A percentile compares a stretch with the other conserved stretches of the same genome.
Evolutionary conservation across 30 jellyfish, hydroid and myxozoan species (phyloP).

Genomic region (Hydractinia symbiolongicarpus): DNA sequence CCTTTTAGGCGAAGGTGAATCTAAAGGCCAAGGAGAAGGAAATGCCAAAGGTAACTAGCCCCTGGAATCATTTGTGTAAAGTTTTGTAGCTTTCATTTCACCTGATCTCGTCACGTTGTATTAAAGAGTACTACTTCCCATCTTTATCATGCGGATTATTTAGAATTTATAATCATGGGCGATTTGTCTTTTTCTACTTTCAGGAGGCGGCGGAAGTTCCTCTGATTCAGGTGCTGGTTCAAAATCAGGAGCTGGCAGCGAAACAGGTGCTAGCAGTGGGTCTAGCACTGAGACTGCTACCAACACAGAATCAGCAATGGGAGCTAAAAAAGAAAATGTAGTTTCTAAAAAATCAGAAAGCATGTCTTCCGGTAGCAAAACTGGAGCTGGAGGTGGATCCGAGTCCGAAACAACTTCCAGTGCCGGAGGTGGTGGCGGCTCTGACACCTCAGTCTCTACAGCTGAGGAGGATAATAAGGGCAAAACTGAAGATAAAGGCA

Average conservation of each 20-base stretch:
- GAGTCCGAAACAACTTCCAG: constrained; percentile 22
- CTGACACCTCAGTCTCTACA: constrained; percentile 20
- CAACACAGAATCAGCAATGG: constrained; percentile 83
- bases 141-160: neutral
- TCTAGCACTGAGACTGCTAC: constrained; percentile 79
- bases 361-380: constrained; percentile 10
- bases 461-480: constrained; percentile 6
- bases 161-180: neutral
- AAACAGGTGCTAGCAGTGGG: constrained; percentile 36
- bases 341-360: constrained; percentile 24
- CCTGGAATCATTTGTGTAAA: too few species aligned
- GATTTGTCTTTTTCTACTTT: neutral
- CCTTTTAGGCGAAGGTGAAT: constrained; percentile 41
- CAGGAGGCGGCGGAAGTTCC: constrained; percentile 43
- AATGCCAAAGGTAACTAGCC: constrained; percentile 30
- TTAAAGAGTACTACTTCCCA: neutral
- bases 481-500: neutral
- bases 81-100: neutral
- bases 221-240: constrained; percentile 66
- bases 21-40: constrained; percentile 77
- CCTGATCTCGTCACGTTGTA: neutral
- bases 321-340: constrained; percentile 48
- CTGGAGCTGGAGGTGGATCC: constrained; percentile 12
- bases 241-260: constrained; percentile 37
- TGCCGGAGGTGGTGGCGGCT: constrained; percentile 21